Evolutionary conservation across 2,888 invertebrate genomes (phyloP).

Genomic region (Rhingia campestris): DNA sequence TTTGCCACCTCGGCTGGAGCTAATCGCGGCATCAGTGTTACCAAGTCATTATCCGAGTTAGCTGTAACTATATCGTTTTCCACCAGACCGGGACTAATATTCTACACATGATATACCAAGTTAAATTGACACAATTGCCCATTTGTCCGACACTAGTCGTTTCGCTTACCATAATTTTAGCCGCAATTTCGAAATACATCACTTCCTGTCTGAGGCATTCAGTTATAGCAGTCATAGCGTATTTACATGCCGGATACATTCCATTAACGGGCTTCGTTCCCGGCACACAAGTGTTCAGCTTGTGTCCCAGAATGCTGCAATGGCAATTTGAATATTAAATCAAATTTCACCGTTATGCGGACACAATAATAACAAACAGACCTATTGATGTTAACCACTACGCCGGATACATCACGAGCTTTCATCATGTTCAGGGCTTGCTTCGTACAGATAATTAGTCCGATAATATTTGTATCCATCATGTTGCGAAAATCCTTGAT

Average conservation of each 20-base stretch:
- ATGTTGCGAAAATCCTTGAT: conserved; percentile 81
- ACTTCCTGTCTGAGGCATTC: conserved; percentile 81
- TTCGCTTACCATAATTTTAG: conserved; percentile 79
- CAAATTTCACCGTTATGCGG: neutral
- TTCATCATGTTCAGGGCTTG: conserved; percentile 84
- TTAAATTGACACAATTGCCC: conserved; percentile 33
- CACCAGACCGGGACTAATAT: conserved; percentile 77
- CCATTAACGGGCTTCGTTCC: conserved; percentile 77
- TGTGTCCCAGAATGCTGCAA: conserved; percentile 77
- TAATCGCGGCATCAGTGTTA: conserved; percentile 76
- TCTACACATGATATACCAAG: conserved; percentile 67
- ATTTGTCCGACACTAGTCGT: conserved; percentile 3
- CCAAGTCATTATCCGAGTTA: conserved; percentile 75
- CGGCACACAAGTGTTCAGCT: conserved; percentile 77
- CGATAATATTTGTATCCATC: conserved; percentile 84
- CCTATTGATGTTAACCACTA: conserved; percentile 77
- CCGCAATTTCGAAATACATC: conserved; percentile 77
- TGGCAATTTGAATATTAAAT: conserved; percentile 57
- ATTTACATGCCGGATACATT: conserved; percentile 78
- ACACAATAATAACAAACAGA: conserved; percentile 44
- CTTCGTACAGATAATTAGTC: conserved; percentile 83
- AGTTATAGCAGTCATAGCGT: conserved; percentile 80
- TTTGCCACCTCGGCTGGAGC: conserved; percentile 76
- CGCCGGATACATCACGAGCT: conserved; percentile 83
- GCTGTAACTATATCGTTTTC: conserved; percentile 76